Evolutionary conservation across 2,888 invertebrate genomes (phyloP).

Genomic region (Nomada fabriciana): DNA sequence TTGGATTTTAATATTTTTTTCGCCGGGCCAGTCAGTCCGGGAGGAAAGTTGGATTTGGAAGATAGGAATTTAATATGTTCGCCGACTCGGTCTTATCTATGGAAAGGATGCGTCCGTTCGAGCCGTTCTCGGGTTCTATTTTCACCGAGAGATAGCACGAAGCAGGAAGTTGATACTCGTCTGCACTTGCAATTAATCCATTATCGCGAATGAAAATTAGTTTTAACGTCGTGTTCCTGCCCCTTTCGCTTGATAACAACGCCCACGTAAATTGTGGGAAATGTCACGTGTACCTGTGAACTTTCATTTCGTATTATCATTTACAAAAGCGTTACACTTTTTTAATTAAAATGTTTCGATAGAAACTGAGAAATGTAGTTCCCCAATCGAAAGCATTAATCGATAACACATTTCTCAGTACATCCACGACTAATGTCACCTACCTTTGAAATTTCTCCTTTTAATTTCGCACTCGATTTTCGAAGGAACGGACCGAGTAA

Average conservation of each 20-base stretch:
- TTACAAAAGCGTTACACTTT: no score
- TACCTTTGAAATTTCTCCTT: background rate
- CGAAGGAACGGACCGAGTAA: background rate
- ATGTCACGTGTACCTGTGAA: background rate
- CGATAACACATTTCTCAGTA: no score
- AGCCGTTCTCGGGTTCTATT: background rate
- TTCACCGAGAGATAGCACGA: background rate
- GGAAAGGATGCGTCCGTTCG: background rate
- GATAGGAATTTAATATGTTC: no score
- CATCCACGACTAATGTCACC: no score
- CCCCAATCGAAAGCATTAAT: no score
- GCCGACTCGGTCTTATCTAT: background rate
- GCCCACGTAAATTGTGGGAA: background rate
- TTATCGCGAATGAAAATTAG: constrained; percentile 24
- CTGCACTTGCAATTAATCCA: constrained; percentile 28
- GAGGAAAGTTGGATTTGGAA: no score
- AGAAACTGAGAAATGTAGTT: no score
- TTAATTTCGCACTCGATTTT: background rate
- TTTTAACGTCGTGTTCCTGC: constrained; percentile 8
- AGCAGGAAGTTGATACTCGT: constrained; percentile 6
- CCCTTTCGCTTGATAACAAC: constrained; percentile 9
- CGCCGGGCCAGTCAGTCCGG: no score
- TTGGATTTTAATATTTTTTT: no score
- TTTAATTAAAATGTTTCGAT: no score
- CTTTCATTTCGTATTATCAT: background rate